Percentiles rank a stretch among this genome's conserved stretches.
Evolutionary conservation across 2,113 vertebrate genomes (phyloP).

Genomic region (Cyprinus carpio): DNA sequence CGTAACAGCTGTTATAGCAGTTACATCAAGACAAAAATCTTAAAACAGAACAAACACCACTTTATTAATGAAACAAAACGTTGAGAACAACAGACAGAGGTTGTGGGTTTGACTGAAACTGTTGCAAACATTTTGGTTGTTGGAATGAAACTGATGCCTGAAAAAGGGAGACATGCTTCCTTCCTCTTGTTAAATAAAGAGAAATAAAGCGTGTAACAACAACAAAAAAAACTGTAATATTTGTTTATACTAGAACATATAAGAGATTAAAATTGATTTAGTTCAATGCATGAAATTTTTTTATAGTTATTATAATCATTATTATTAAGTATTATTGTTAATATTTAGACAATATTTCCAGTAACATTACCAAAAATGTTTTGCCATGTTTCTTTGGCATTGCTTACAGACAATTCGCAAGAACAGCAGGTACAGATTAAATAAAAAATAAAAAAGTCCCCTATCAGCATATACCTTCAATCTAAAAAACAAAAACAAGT

Average conservation of each 20-base stretch:
- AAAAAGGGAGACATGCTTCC: not conserved
- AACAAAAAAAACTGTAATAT: not conserved
- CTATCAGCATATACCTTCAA: slow-evolving; percentile 52
- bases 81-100: not conserved
- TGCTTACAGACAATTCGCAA: not conserved
- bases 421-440: slow-evolving; percentile 28
- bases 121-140: not conserved
- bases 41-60: slow-evolving; percentile 27
- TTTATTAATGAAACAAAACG: slow-evolving; percentile 18
- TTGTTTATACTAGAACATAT: not conserved
- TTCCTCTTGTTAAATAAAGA: not conserved
- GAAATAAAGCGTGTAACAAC: not conserved
- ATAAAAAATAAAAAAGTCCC: slow-evolving; percentile 26
- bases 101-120: slow-evolving; percentile 11
- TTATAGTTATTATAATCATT: not conserved
- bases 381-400: not conserved
- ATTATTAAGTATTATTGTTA: not conserved
- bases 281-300: not conserved
- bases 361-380: not conserved
- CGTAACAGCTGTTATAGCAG: not conserved
- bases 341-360: not conserved
- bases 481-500: slow-evolving; percentile 64
- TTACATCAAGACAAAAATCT: slow-evolving; percentile 7
- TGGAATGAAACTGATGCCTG: not conserved
- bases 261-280: not conserved